These are phyloP conservation scores for Gnathonemus echidnorhynchus DNA, from an alignment of 2,113 vertebrate genomes.

Conservation along the genomic window DNA sequence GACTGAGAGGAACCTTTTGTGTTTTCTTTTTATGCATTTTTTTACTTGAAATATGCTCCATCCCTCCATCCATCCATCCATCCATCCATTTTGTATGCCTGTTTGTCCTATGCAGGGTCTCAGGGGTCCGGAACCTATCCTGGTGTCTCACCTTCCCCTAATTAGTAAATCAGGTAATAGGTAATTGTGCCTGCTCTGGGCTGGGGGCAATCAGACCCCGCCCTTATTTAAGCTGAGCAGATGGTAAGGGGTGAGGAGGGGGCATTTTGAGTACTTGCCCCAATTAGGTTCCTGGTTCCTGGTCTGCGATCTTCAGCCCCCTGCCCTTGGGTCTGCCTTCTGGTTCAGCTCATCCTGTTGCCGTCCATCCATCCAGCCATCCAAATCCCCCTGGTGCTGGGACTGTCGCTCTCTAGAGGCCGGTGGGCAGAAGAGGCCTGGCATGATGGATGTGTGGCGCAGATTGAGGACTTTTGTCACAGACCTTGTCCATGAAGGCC, in stretches of 20 bases:
- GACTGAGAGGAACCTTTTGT: background rate
- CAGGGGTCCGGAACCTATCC: background rate
- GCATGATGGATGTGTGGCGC: background rate
- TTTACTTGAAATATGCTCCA: background rate
- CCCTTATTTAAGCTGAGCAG: no score
- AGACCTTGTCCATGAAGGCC: background rate
- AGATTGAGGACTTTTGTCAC: background rate
- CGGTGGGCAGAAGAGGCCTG: background rate
- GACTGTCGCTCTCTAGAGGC: background rate
- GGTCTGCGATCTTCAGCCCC: background rate
- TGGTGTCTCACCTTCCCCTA: background rate
- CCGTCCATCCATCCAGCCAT: background rate
- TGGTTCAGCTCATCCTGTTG: background rate
- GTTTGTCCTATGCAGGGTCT: background rate
- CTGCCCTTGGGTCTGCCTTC: background rate
- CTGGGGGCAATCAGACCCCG: no score
- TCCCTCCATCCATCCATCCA: no score
- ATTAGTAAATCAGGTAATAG: background rate
- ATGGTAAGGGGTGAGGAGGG: no score
- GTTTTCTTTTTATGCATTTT: background rate
- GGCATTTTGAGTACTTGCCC: background rate
- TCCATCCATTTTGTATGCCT: background rate
- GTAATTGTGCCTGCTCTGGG: background rate
- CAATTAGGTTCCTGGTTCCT: background rate
- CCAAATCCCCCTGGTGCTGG: background rate